Evolutionary conservation across 2,113 vertebrate species (phyloP), one percentile per base, ranked within the genome.

Genomic region (Trogon surrucura): DNA sequence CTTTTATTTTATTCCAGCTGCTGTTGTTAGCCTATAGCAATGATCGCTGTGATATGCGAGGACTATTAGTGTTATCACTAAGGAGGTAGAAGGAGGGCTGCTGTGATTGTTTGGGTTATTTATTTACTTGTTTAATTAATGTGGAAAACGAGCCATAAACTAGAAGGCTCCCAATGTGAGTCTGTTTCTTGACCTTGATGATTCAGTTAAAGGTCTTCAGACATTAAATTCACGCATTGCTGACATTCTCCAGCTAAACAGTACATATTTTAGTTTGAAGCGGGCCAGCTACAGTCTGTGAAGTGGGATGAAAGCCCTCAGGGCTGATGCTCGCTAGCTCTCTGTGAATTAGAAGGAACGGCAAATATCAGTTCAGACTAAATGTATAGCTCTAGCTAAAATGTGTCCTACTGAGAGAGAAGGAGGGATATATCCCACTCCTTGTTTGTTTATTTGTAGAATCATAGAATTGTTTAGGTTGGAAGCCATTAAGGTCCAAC

Each of bases 71-170:
- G 25, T 70, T 77, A 73, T 80, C 88, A 66, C 51, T 8, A 27
- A 20, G 73, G 34, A 96, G 36, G 44, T 0, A 62, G 47, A 25
- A 81, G 61, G n/a, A 72, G 25, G 27, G 12, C 25, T 73, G 56
- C 34, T 70, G 47, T 32, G 48, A 53, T 29, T 41, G 19, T 85
- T 66, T 81, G 30, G 41, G 34, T 74, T 91, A 74, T 97, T 95
- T 93, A 91, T 91, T 93, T 74, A 77, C 44, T 62, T 44, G n/a
- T 85, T 88, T 48, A 93, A 54, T 77, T 92, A 80, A 78, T 21
- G 51, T 54, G 64, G 64, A 85, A 77, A 93, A 85, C 27, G 41
- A 90, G 38, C 84, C 89, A 67, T 62, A 88, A 91, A 77, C 74
- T 44, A 14, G 1, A 27, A 17, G 5, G 36, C 26, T 23, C 91